phyloP scores from a whole-genome alignment of 1,140 invertebrate genomes.

The Pteromalus puparum region DNA sequence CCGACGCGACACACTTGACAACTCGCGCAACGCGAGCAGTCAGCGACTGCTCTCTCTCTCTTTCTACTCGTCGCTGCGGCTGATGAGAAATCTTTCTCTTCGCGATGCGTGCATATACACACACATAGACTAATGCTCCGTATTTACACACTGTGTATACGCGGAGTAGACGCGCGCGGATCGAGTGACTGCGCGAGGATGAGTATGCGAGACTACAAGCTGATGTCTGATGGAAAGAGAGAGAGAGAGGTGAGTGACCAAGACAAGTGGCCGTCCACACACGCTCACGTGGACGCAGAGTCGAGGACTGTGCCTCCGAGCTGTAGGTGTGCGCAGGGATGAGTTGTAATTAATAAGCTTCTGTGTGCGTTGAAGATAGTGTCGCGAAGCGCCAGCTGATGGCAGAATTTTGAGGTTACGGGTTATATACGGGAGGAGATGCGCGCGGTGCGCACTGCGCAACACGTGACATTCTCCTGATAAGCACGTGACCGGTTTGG shows the following conservation, averaged over 20 bases:
- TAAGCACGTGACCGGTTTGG: not conserved
- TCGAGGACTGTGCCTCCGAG: not conserved
- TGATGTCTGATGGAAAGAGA: not conserved
- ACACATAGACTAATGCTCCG: not conserved
- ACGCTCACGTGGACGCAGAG: not conserved
- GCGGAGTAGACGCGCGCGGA: not conserved
- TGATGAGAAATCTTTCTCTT: not conserved
- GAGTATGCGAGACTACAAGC: not conserved
- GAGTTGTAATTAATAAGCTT: not conserved
- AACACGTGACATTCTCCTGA: not conserved
- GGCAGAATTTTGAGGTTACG: conserved; percentile 36
- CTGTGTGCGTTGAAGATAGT: not conserved
- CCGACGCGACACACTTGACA: conserved; percentile 12
- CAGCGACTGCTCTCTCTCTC: not conserved
- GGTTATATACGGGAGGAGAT: not conserved
- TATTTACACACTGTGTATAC: not conserved
- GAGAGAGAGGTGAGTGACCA: conserved; percentile 15
- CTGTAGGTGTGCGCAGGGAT: not conserved
- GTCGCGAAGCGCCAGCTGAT: conserved; percentile 40
- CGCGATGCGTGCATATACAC: not conserved
- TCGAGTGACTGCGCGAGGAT: not conserved
- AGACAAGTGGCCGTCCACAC: not conserved
- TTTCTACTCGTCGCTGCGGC: too few species aligned
- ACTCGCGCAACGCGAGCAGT: conserved; percentile 5
- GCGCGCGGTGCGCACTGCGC: not conserved